phyloP scores from a whole-genome alignment of 2,113 vertebrate species.

The Colistium nudipinnis region DNA sequence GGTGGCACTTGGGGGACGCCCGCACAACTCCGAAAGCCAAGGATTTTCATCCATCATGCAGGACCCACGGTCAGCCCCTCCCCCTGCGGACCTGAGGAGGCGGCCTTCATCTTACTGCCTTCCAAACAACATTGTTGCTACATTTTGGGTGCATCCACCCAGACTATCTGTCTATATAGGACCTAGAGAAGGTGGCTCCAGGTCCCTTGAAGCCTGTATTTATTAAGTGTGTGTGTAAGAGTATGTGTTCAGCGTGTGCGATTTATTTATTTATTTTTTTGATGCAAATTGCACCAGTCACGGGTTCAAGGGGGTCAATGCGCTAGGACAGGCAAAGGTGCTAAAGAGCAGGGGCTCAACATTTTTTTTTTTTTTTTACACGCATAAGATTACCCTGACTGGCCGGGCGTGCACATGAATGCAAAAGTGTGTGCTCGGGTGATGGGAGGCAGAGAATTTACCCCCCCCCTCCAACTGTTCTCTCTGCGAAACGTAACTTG shows the following conservation, averaged over 20 bases:
- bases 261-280: too few species aligned
- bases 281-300: not conserved
- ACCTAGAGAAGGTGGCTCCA: too few species aligned
- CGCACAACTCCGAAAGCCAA: conserved; percentile 10
- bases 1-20: conserved; percentile 46
- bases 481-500: not conserved
- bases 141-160: not conserved
- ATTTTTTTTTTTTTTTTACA: not conserved
- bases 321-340: not conserved
- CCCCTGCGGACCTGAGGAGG: not conserved
- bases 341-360: not conserved
- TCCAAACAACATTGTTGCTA: not conserved
- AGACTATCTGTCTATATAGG: not conserved
- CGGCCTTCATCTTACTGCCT: not conserved
- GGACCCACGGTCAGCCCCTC: conserved; percentile 12
- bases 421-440: too few species aligned
- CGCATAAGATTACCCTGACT: not conserved
- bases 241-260: not conserved
- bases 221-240: not conserved
- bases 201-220: not conserved
- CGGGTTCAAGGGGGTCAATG: not conserved
- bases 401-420: too few species aligned
- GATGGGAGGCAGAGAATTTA: not conserved
- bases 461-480: too few species aligned
- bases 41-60: conserved; percentile 40